Conservation (phyloP, 2,797 vertebrate species). For the Strix occidentalis region DNA sequence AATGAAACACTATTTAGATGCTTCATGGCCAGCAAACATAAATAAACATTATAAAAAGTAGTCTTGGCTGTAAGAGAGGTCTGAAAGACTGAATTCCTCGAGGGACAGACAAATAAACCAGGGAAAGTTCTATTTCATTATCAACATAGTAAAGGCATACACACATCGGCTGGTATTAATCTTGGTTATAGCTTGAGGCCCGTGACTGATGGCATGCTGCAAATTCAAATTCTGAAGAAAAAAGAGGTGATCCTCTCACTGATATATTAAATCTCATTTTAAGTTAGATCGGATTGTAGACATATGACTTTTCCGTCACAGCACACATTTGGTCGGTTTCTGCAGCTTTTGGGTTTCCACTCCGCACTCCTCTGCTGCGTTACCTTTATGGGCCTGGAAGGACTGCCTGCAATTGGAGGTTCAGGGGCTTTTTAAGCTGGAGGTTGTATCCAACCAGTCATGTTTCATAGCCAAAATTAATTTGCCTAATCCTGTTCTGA, state of each 20-base stretch:
- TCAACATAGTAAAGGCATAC: neutral
- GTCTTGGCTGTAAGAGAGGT: neutral
- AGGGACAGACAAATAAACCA: slow-evolving; percentile 18
- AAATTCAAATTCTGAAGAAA: slow-evolving; percentile 22
- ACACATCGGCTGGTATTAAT: slow-evolving; percentile 33
- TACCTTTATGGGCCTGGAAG: fast-evolving
- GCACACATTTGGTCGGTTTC: neutral
- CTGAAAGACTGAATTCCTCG: neutral
- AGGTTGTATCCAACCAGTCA: fast-evolving
- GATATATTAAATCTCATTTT: slow-evolving; percentile 35
- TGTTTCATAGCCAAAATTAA: neutral
- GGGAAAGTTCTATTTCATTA: slow-evolving; percentile 29
- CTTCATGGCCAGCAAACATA: neutral
- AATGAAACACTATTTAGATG: slow-evolving; percentile 23
- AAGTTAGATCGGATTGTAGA: neutral
- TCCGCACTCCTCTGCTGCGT: neutral
- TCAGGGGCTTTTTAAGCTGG: neutral
- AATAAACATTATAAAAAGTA: slow-evolving; percentile 12
- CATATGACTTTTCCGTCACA: neutral
- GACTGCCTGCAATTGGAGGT: neutral
- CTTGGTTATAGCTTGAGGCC: neutral
- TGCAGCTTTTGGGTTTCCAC: slow-evolving; percentile 13
- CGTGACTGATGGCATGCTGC: neutral
- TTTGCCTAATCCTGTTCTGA: slow-evolving; percentile 10
- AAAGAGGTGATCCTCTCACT: neutral